Percentiles rank a stretch among this genome's conserved stretches.
These are phyloP conservation scores for Beaufortia kweichowensis DNA, from an alignment of 2,113 vertebrate species.

Conservation along the genomic window DNA sequence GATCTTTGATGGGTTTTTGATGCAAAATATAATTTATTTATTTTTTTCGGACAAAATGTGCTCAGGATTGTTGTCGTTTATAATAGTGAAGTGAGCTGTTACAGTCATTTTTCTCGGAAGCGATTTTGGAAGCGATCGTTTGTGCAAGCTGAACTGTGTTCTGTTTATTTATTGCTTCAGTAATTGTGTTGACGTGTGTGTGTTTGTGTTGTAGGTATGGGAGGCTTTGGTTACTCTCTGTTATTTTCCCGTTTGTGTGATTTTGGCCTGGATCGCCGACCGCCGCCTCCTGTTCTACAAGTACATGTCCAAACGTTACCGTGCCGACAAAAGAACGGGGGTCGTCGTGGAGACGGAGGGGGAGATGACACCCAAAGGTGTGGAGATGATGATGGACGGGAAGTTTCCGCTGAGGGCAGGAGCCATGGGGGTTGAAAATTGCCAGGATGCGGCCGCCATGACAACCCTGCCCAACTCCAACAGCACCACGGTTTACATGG, in stretches of 20 bases:
- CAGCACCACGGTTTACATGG: conserved; percentile 71
- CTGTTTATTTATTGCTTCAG: background rate
- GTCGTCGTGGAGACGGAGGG: conserved; percentile 93
- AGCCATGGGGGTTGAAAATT: conserved; percentile 47
- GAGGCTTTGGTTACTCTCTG: conserved; percentile 89
- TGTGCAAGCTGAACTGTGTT: background rate
- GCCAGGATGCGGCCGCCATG: conserved; percentile 54
- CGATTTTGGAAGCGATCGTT: background rate
- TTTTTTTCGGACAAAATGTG: too few species aligned
- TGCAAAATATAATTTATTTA: too few species aligned
- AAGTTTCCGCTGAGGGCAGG: conserved; percentile 71
- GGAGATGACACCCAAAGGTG: conserved; percentile 80
- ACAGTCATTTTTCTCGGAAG: too few species aligned
- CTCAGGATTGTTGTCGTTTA: too few species aligned
- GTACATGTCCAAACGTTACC: conserved; percentile 93
- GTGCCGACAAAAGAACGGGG: conserved; percentile 88
- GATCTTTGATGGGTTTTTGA: too few species aligned
- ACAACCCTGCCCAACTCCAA: conserved; percentile 66
- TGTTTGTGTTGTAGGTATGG: conserved; percentile 78
- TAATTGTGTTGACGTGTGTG: conserved; percentile 43
- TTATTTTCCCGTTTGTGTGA: conserved; percentile 91
- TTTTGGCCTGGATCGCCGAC: conserved; percentile 94
- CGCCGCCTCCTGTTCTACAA: conserved; percentile 96
- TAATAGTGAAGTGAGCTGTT: background rate
- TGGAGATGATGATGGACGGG: conserved; percentile 80